Evolutionary conservation across 2,113 vertebrate genomes (phyloP).

Genomic region (Plotosus lineatus): DNA sequence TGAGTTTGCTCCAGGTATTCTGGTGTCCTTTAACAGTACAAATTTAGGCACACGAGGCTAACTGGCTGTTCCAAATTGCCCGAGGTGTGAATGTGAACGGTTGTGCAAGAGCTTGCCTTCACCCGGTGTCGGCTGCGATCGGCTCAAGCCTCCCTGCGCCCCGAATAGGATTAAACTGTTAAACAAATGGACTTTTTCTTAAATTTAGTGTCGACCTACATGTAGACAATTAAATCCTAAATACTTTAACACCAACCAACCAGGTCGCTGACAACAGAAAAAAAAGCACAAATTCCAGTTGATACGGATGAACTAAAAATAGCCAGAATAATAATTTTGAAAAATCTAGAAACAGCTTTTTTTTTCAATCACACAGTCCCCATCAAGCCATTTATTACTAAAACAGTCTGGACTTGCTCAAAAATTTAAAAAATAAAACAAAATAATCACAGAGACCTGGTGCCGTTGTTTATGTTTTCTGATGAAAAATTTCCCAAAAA

Average conservation of each 20-base stretch:
- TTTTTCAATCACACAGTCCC: not conserved
- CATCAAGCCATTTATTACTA: not conserved
- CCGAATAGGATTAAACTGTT: too few species aligned
- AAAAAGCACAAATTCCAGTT: not conserved
- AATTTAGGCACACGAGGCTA: too few species aligned
- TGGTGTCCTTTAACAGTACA: too few species aligned
- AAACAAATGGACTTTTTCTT: too few species aligned
- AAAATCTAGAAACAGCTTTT: not conserved
- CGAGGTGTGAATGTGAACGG: too few species aligned
- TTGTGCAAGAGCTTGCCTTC: too few species aligned
- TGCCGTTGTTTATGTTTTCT: constrained; percentile 64
- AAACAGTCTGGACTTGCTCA: not conserved
- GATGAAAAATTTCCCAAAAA: constrained; percentile 57
- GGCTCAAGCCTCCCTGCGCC: too few species aligned
- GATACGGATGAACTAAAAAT: not conserved
- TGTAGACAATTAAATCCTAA: not conserved
- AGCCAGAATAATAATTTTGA: not conserved
- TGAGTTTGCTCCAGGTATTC: too few species aligned
- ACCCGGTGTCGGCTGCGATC: too few species aligned
- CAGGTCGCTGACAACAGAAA: not conserved
- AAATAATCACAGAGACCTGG: constrained; percentile 54
- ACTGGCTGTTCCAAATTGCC: too few species aligned
- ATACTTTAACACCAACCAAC: not conserved
- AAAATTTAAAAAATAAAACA: constrained; percentile 43
- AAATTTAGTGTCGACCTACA: too few species aligned